Conservation (phyloP, 1,140 invertebrate genomes). For the Conus ventricosus region DNA sequence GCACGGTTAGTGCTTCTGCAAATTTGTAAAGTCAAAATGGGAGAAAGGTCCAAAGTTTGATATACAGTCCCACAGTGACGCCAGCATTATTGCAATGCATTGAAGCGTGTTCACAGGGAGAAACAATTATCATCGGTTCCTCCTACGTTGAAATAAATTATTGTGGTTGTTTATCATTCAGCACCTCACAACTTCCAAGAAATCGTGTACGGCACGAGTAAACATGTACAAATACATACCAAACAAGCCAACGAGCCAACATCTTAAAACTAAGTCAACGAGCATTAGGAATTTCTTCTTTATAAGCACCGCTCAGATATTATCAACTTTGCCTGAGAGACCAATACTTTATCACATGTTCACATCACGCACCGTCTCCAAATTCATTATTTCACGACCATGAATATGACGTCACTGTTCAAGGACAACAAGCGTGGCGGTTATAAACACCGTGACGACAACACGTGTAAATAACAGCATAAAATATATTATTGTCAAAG, state of each 20-base stretch:
- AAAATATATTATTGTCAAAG: no score
- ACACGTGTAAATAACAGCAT: neutral
- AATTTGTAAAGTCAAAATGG: neutral
- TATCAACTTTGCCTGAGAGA: neutral
- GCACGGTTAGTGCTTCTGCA: neutral
- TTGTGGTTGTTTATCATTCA: neutral
- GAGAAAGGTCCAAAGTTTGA: neutral
- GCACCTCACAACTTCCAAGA: neutral
- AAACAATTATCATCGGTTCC: neutral
- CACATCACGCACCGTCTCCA: neutral
- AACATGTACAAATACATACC: neutral
- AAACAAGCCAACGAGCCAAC: neutral
- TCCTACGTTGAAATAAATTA: neutral
- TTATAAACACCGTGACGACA: neutral
- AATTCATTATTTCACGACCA: neutral
- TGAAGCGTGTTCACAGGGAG: no score
- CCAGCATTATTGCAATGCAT: no score
- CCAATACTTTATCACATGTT: neutral
- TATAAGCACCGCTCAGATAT: conserved; percentile 1
- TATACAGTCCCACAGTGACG: neutral
- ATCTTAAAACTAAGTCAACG: neutral
- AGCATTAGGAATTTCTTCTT: neutral
- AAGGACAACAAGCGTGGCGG: neutral
- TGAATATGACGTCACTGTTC: neutral
- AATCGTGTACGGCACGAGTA: neutral